These are phyloP conservation scores for Anarhynchus alexandrinus DNA, from an alignment of 2,113 vertebrate genomes.

Conservation along the genomic window DNA sequence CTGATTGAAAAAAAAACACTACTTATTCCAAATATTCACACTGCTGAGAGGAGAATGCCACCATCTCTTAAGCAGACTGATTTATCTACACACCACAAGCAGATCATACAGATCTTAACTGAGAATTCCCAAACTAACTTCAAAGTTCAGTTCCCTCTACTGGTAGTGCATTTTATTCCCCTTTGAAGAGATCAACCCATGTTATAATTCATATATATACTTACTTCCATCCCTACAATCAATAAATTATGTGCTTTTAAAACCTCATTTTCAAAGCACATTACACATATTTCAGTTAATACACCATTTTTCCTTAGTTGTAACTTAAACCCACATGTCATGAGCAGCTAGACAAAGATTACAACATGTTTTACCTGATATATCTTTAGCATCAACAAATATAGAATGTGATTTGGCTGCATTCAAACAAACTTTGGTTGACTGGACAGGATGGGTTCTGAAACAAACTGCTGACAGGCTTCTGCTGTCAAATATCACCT, in stretches of 20 bases:
- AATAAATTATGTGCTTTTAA: conserved; percentile 60
- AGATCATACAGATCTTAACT: not conserved
- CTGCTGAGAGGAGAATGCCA: conserved; percentile 9
- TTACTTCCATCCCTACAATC: conserved; percentile 60
- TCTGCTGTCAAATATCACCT: conserved; percentile 48
- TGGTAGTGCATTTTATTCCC: conserved; percentile 47
- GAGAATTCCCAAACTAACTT: conserved; percentile 18
- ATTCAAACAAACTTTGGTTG: conserved; percentile 73
- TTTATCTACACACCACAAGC: not conserved
- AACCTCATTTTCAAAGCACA: conserved; percentile 54
- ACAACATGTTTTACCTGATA: conserved; percentile 64
- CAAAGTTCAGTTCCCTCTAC: conserved; percentile 40
- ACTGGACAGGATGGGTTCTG: conserved; percentile 64
- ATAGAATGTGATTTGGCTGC: conserved; percentile 58
- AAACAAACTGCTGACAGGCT: conserved; percentile 53
- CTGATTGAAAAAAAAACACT: not conserved
- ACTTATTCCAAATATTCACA: not conserved
- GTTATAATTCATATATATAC: conserved; percentile 59
- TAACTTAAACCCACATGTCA: conserved; percentile 56
- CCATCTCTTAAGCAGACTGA: not conserved
- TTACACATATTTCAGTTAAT: conserved; percentile 45
- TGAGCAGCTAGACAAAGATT: conserved; percentile 64
- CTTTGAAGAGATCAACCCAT: conserved; percentile 49
- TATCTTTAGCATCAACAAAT: conserved; percentile 53
- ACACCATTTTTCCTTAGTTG: conserved; percentile 37